A percentile compares a stretch with the other conserved stretches of the same genome.
These are phyloP conservation scores for Hemaris fuciformis DNA, from an alignment of 2,888 invertebrate genomes.

Conservation along the genomic window DNA sequence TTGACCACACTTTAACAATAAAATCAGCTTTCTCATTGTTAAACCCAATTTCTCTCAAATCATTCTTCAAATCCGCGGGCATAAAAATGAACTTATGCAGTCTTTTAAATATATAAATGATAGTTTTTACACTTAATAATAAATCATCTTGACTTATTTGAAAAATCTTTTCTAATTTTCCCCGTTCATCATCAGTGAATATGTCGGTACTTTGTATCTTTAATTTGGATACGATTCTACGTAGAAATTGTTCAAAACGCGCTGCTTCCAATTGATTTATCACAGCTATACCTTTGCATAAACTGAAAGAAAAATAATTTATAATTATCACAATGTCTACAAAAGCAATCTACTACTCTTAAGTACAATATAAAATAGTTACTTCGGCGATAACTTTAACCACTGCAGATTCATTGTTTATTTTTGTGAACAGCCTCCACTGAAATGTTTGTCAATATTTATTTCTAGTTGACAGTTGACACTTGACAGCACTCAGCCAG, in stretches of 20 bases:
- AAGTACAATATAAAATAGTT: background rate
- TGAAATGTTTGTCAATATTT: background rate
- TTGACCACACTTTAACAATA: constrained; percentile 68
- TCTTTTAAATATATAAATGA: constrained; percentile 62
- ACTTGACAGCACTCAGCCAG: too few species aligned
- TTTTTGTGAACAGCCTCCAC: background rate
- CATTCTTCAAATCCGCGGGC: constrained; percentile 63
- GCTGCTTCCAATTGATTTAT: constrained; percentile 61
- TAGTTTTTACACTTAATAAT: constrained; percentile 57
- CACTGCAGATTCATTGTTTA: background rate
- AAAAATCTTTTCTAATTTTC: constrained; percentile 65
- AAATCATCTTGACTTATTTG: constrained; percentile 55
- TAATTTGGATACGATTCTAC: constrained; percentile 59
- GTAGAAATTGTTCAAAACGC: constrained; percentile 69
- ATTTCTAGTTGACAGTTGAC: background rate
- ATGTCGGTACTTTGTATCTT: constrained; percentile 58
- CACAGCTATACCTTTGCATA: constrained; percentile 55
- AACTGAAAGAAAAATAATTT: constrained; percentile 44
- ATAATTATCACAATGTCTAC: background rate
- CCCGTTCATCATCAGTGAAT: constrained; percentile 63
- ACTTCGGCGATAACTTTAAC: background rate
- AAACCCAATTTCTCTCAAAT: constrained; percentile 56
- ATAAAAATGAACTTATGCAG: constrained; percentile 68
- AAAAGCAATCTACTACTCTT: background rate
- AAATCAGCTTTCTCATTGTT: constrained; percentile 57